Evolutionary conservation across 2,888 invertebrate genomes (phyloP), one percentile per base, ranked within the genome.

Genomic region (Miltochrista miniata): DNA sequence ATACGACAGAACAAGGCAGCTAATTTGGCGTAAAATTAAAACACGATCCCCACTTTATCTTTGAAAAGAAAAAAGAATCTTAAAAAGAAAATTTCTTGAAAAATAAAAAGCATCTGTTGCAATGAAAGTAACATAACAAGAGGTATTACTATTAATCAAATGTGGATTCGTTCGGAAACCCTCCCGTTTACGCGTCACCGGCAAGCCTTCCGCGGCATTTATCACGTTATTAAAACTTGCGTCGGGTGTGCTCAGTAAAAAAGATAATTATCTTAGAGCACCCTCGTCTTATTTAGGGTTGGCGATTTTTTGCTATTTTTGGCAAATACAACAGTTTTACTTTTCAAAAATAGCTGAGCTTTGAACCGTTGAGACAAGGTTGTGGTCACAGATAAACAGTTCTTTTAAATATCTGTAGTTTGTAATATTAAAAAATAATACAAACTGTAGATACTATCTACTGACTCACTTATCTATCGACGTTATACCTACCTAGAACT

Each of bases 231-330:
- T 90, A 90, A 87, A 85, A 87, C 84, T 83, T 65, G 79, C 78
- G 76, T 79, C 79, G 87, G 88, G 84, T 81, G 83, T 80, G 81
- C 78, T 75, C 74, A 76, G 86, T 90, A 91, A 90, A 91, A 90
- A 91, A 91, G 91, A 91, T 90, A 91, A 91, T 91, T 90, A 90
- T 91, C 91, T 91, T 90, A 87, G 79, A 77, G 68, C 59, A 86
- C 90, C 90, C 90, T 86, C 82, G 80, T 90, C 89, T 90, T 90
- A 63, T 60, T 39, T 65, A 86, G 90, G 90, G 91, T 61, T 87
- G 85, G 37, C 72, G 44, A 67, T 49, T 37, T 41, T 45, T 29
- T 29, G 29, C 13, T 12, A 9, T 45, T 45, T 45, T 37, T n/a
- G 14, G 1, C 12, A 47, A 40, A 40, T 24, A 24, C 3, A 5